Conservation (phyloP, 2,113 vertebrate genomes). For the Riparia riparia region DNA sequence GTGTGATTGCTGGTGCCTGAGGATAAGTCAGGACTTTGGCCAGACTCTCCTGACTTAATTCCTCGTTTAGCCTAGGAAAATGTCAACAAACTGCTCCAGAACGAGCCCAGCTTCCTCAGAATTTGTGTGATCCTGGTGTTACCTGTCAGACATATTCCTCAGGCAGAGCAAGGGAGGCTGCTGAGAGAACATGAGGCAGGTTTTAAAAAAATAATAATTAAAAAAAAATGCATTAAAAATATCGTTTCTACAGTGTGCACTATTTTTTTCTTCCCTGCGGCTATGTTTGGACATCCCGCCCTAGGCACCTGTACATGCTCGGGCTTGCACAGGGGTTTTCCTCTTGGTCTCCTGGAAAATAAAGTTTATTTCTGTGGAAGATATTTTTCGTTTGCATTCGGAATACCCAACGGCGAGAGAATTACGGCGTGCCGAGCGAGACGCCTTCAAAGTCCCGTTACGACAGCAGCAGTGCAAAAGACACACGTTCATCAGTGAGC, state of each 20-base stretch:
- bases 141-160: background rate
- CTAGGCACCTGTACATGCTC: rapidly evolving
- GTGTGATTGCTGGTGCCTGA: background rate
- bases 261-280: background rate
- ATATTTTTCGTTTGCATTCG: background rate
- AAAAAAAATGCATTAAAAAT: background rate
- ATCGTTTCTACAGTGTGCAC: rapidly evolving
- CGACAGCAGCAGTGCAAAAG: background rate
- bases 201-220: background rate
- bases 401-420: background rate
- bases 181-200: background rate
- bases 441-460: background rate
- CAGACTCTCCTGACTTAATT: background rate
- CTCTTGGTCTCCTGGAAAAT: background rate
- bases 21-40: background rate
- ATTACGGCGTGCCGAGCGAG: background rate
- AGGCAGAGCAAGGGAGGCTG: background rate
- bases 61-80: constrained; percentile 10
- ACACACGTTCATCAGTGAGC: background rate
- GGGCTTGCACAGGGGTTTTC: background rate
- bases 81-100: background rate
- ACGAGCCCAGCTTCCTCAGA: background rate
- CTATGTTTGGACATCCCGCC: background rate
- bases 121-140: background rate
- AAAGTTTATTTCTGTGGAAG: background rate